A percentile compares a stretch with the other conserved stretches of the same genome.
Conservation (phyloP, 2,797 vertebrate genomes). For the Scleropages formosus region DNA sequence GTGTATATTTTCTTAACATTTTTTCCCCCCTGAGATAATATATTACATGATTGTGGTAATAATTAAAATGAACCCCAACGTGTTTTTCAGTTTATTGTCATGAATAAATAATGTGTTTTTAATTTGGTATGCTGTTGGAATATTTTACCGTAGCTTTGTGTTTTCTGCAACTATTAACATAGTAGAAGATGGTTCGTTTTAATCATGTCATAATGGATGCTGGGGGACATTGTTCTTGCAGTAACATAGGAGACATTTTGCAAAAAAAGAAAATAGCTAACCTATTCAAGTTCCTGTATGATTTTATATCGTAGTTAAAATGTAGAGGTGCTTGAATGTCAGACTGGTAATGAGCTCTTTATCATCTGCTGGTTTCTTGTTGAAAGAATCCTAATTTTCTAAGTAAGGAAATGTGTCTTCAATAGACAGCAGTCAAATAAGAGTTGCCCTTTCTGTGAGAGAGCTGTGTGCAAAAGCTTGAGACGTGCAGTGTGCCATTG, state of each 20-base stretch:
- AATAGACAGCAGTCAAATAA: too few relatives aligned
- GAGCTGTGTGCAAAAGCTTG: neutral
- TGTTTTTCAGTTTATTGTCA: too few relatives aligned
- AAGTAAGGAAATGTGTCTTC: too few relatives aligned
- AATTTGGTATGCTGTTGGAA: constrained; percentile 61
- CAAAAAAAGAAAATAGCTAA: too few relatives aligned
- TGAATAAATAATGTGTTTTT: constrained; percentile 31
- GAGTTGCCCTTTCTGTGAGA: too few relatives aligned
- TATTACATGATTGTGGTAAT: constrained; percentile 46
- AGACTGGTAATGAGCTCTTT: neutral
- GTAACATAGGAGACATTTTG: constrained; percentile 56
- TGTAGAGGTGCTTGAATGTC: neutral
- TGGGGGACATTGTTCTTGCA: constrained; percentile 63
- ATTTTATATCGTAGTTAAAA: constrained; percentile 55
- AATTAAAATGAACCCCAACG: constrained; percentile 59
- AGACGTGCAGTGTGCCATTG: neutral
- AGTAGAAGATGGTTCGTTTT: constrained; percentile 65
- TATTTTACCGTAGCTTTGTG: constrained; percentile 45
- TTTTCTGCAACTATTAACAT: constrained; percentile 65
- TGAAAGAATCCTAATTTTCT: too few relatives aligned
- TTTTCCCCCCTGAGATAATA: constrained; percentile 26
- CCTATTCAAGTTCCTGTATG: constrained; percentile 47
- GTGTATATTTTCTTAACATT: constrained; percentile 16
- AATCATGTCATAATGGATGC: constrained; percentile 70
- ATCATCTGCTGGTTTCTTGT: too few relatives aligned